Evolutionary conservation across 2,113 vertebrate species (phyloP).

Genomic region (Cynocephalus volans): DNA sequence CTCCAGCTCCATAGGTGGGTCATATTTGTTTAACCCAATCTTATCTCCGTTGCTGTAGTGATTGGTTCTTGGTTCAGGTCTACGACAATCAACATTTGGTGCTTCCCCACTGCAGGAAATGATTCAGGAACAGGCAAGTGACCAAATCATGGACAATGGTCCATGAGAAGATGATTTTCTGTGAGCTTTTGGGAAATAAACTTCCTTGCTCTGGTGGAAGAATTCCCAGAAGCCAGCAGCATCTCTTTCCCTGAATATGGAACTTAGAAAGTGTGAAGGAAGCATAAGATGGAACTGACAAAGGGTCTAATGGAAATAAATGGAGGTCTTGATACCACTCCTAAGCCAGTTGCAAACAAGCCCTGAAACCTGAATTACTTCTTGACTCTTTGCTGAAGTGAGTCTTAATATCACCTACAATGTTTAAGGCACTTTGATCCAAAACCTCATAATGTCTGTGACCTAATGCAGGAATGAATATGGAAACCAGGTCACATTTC

Average conservation of each 20-base stretch:
- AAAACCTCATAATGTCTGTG: conserved; percentile 7
- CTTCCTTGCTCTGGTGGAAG: not conserved
- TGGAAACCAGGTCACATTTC: not conserved
- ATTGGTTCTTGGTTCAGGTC: not conserved
- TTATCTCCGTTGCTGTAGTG: not conserved
- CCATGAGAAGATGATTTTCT: not conserved
- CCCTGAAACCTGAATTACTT: not conserved
- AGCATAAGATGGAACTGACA: not conserved
- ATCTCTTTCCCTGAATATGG: not conserved
- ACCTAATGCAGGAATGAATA: not conserved
- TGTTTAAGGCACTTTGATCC: not conserved
- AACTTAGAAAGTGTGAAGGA: not conserved
- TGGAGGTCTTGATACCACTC: not conserved
- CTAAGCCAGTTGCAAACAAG: not conserved
- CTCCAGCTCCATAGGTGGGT: not conserved
- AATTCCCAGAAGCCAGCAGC: not conserved
- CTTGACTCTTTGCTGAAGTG: not conserved
- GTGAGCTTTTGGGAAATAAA: not conserved
- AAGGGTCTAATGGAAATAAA: not conserved
- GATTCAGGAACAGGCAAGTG: not conserved
- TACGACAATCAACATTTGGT: not conserved
- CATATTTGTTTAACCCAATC: not conserved
- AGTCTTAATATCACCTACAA: not conserved
- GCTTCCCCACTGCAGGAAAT: not conserved
- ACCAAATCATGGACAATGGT: not conserved